These are phyloP conservation scores for Montifringilla adamsi DNA, from an alignment of 2,113 vertebrate species.

Conservation along the genomic window DNA sequence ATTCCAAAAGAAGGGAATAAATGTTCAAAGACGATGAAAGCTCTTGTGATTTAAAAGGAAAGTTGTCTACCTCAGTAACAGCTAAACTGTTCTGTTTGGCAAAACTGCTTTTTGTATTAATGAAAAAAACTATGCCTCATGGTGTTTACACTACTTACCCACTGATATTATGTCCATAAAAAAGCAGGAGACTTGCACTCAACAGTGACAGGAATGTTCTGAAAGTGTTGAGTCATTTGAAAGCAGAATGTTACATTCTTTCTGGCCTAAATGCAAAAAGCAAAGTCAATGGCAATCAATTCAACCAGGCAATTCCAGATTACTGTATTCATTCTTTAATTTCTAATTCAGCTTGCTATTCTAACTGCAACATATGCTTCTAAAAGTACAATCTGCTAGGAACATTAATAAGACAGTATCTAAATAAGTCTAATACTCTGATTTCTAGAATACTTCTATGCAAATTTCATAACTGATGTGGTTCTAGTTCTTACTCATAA, in stretches of 20 bases:
- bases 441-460: background rate
- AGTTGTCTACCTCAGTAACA: background rate
- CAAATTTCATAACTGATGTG: background rate
- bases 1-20: background rate
- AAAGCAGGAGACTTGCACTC: background rate
- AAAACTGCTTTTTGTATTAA: background rate
- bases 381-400: background rate
- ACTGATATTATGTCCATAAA: background rate
- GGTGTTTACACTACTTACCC: background rate
- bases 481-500: background rate
- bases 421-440: background rate
- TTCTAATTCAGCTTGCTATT: background rate
- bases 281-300: background rate
- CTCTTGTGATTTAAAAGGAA: background rate
- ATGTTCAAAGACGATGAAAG: background rate
- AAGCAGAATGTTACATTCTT: background rate
- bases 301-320: background rate
- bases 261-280: background rate
- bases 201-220: background rate
- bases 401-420: background rate
- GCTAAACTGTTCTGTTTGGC: background rate
- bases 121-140: background rate
- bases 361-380: background rate
- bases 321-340: background rate
- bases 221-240: background rate